Evolutionary conservation across 1,140 invertebrate species (phyloP).

Genomic region (Spodoptera frugiperda): DNA sequence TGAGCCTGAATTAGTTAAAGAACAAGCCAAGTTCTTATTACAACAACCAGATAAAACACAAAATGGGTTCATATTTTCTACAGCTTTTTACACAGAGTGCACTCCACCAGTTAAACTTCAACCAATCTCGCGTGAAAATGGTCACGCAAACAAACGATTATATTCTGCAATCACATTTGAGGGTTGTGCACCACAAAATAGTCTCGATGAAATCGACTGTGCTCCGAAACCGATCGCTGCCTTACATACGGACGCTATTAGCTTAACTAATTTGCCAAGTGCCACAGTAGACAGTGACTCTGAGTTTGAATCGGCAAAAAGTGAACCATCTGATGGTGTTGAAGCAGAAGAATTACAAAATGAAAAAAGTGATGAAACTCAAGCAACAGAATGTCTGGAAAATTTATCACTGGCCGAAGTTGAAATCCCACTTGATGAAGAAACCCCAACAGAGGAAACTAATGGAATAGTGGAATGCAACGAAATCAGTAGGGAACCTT

Average conservation of each 20-base stretch:
- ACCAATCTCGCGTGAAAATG: slow-evolving; percentile 80
- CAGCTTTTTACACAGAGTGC: slow-evolving; percentile 75
- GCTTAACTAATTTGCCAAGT: slow-evolving; percentile 56
- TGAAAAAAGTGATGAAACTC: slow-evolving; percentile 63
- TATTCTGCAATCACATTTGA: slow-evolving; percentile 85
- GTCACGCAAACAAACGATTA: slow-evolving; percentile 78
- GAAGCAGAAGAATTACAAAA: slow-evolving; percentile 64
- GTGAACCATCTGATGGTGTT: slow-evolving; percentile 71
- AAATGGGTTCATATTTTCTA: slow-evolving; percentile 80
- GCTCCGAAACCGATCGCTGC: slow-evolving; percentile 49
- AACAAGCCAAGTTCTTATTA: slow-evolving; percentile 68
- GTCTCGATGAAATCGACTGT: slow-evolving; percentile 76
- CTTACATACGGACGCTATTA: slow-evolving; percentile 62
- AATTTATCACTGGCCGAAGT: slow-evolving; percentile 72
- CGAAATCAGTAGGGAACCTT: slow-evolving; percentile 52
- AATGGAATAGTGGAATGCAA: slow-evolving; percentile 35
- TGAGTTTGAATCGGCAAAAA: slow-evolving; percentile 82
- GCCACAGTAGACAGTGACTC: slow-evolving; percentile 77
- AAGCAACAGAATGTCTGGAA: slow-evolving; percentile 67
- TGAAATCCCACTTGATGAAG: slow-evolving; percentile 65
- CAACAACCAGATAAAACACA: slow-evolving; percentile 73
- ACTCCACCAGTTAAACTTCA: slow-evolving; percentile 82
- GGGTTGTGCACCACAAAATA: slow-evolving; percentile 81
- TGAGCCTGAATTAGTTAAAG: slow-evolving; percentile 66
- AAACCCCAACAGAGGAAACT: slow-evolving; percentile 22